phyloP scores from a whole-genome alignment of 2,113 vertebrate genomes.

The Malurus cyaneus region DNA sequence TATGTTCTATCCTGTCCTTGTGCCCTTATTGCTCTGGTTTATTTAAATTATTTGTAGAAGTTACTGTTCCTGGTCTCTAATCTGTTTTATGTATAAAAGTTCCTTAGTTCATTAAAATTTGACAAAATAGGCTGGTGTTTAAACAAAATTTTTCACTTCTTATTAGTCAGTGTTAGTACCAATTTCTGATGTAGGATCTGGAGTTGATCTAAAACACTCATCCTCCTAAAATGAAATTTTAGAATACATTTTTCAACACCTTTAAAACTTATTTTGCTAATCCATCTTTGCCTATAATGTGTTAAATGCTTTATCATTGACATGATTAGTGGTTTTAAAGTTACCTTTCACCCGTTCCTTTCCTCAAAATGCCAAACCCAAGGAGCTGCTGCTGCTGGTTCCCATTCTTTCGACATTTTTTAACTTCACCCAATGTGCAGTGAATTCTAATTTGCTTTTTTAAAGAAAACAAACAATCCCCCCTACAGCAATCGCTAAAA shows the following conservation, averaged over 20 bases:
- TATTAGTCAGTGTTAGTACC: not conserved
- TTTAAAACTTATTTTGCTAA: not conserved
- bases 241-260: not conserved
- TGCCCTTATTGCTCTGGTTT: not conserved
- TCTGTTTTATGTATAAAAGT: not conserved
- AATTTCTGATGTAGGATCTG: not conserved
- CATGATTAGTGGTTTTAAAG: not conserved
- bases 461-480: not conserved
- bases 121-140: not conserved
- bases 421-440: not conserved
- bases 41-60: not conserved
- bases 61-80: not conserved
- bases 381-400: not conserved
- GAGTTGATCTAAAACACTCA: not conserved
- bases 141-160: not conserved
- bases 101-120: not conserved
- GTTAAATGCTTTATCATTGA: not conserved
- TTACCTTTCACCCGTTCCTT: not conserved
- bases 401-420: not conserved
- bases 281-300: not conserved
- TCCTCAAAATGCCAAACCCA: not conserved
- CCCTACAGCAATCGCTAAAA: not conserved
- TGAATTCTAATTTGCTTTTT: not conserved
- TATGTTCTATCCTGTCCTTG: not conserved
- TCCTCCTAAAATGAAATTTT: not conserved